A percentile compares a stretch with the other conserved stretches of the same genome.
These are phyloP conservation scores for Hoplias malabaricus DNA, from an alignment of 2,113 vertebrate genomes.

Conservation along the genomic window DNA sequence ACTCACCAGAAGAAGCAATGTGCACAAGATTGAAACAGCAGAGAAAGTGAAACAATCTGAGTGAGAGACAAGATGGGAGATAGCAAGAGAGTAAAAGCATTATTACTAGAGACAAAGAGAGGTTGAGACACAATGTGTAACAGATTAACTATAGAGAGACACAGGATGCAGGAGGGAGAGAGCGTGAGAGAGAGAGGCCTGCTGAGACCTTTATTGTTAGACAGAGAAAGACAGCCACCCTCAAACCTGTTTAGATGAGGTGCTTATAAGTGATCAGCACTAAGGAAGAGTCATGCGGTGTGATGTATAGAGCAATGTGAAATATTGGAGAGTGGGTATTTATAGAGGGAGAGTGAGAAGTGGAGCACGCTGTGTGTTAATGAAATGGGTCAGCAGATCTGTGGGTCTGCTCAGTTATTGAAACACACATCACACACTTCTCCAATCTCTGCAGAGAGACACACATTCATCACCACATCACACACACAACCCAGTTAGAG, in stretches of 20 bases:
- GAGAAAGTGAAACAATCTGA: not conserved
- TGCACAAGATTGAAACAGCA: not conserved
- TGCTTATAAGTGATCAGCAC: not conserved
- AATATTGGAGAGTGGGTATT: too few relatives aligned
- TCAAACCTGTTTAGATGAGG: not conserved
- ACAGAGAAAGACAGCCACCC: not conserved
- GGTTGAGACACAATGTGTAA: not conserved
- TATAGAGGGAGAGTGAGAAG: not conserved
- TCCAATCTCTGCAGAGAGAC: not conserved
- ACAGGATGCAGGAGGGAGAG: constrained; percentile 9
- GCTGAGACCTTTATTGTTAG: too few relatives aligned
- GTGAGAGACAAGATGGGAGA: not conserved
- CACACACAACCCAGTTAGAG: not conserved
- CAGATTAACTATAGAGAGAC: constrained; percentile 5
- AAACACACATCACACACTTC: constrained; percentile 4
- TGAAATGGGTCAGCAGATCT: constrained; percentile 1
- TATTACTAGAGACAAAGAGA: constrained; percentile 20
- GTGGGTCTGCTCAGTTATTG: not conserved
- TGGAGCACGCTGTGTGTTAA: not conserved
- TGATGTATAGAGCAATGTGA: too few relatives aligned
- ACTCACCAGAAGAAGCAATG: too few relatives aligned
- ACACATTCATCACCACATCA: constrained; percentile 4
- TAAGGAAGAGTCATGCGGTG: too few relatives aligned
- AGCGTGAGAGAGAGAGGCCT: not conserved
- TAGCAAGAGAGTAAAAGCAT: not conserved